These are phyloP conservation scores for Charadrius vociferus DNA, from an alignment of 2,113 vertebrate genomes.

Conservation along the genomic window DNA sequence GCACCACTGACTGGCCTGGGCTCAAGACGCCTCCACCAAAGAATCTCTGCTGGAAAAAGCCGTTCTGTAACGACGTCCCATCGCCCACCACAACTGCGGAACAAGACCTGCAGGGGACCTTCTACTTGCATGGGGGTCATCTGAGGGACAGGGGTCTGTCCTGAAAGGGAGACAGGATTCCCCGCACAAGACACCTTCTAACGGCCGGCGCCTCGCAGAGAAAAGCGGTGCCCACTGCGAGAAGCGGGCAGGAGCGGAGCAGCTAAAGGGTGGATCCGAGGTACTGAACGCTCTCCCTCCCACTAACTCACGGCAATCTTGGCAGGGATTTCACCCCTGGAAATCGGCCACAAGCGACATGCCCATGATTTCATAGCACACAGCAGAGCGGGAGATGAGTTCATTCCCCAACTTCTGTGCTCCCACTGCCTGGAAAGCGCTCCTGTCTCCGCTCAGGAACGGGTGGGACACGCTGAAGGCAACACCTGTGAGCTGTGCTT, in stretches of 20 bases:
- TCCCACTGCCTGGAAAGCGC: background rate
- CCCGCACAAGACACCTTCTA: background rate
- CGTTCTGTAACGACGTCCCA: background rate
- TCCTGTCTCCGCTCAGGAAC: background rate
- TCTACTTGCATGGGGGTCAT: background rate
- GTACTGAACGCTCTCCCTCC: background rate
- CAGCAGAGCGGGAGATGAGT: background rate
- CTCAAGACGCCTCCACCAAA: background rate
- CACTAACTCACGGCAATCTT: background rate
- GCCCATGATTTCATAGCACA: background rate
- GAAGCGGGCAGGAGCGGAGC: background rate
- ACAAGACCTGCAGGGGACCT: background rate
- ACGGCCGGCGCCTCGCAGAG: fast-evolving
- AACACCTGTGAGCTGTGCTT: background rate
- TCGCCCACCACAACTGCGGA: background rate
- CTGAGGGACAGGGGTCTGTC: background rate
- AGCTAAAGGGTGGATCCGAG: background rate
- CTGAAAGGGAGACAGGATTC: background rate
- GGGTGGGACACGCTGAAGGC: background rate
- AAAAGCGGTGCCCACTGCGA: background rate
- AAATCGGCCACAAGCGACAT: background rate
- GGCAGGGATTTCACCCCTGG: constrained; percentile 3
- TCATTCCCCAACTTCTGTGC: background rate
- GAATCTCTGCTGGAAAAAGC: background rate
- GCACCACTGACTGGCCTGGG: background rate